Percentiles rank a stretch among this genome's conserved stretches.
Conservation (phyloP, 2,888 invertebrate species). For the Dolichomitus sp. region DNA sequence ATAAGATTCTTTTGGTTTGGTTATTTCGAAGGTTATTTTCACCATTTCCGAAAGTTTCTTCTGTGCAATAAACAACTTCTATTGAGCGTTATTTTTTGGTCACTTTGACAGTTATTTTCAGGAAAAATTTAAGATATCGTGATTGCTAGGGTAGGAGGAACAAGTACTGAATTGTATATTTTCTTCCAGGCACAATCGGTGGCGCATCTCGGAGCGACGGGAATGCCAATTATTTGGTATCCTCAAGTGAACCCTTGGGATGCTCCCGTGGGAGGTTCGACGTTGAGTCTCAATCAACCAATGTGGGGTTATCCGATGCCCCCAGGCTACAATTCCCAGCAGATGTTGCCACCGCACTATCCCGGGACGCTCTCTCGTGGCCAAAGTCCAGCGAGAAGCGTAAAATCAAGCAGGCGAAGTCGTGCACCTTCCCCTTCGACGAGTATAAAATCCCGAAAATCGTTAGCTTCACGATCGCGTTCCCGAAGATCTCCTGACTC, state of each 20-base stretch:
- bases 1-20: no score
- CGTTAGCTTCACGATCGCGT: conserved; percentile 88
- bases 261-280: conserved; percentile 79
- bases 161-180: conserved; percentile 22
- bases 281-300: conserved; percentile 81
- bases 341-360: conserved; percentile 85
- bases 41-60: no score
- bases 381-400: conserved; percentile 82
- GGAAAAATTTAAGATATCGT: not conserved
- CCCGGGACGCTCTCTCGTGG: conserved; percentile 89
- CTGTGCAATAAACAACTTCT: no score
- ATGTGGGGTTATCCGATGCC: conserved; percentile 82
- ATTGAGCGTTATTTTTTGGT: no score
- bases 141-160: conserved; percentile 6
- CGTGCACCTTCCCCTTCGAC: conserved; percentile 90
- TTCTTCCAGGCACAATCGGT: conserved; percentile 89
- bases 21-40: no score
- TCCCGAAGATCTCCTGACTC: conserved; percentile 84
- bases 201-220: conserved; percentile 88
- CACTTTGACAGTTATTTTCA: no score
- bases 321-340: conserved; percentile 79
- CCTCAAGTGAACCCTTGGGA: conserved; percentile 80
- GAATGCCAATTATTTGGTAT: conserved; percentile 87
- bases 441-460: conserved; percentile 91
- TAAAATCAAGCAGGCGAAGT: conserved; percentile 81